These are phyloP conservation scores for Harpalus rubripes DNA, from an alignment of 2,888 invertebrate species.

Conservation along the genomic window DNA sequence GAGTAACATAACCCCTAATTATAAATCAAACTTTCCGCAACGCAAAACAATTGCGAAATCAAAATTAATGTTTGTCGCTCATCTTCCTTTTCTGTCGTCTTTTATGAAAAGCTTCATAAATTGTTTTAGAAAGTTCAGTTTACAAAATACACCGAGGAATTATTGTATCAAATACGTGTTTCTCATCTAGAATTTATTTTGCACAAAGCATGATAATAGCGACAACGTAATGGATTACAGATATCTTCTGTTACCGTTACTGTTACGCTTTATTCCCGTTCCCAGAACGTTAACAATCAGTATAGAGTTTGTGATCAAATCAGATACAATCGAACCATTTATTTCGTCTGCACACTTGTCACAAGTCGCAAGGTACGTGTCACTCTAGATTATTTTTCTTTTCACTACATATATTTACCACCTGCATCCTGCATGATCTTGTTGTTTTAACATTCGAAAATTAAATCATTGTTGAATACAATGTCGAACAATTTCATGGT, in stretches of 20 bases:
- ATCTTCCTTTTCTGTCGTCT: conserved; percentile 31
- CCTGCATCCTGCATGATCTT: background rate
- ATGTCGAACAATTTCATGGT: background rate
- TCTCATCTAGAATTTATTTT: conserved; percentile 60
- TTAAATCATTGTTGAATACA: background rate
- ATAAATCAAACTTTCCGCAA: background rate
- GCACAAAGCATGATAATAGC: conserved; percentile 38
- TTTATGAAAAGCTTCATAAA: conserved; percentile 63
- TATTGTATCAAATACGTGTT: conserved; percentile 60
- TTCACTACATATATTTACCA: background rate
- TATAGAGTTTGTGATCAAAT: conserved; percentile 23
- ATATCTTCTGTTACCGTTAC: conserved; percentile 47
- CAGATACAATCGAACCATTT: conserved; percentile 7
- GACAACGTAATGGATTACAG: conserved; percentile 46
- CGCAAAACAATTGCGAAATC: conserved; percentile 18
- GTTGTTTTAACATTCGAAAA: background rate
- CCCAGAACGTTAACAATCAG: conserved; percentile 29
- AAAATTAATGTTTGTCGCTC: conserved; percentile 39
- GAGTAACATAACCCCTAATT: background rate
- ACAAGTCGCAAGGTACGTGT: background rate
- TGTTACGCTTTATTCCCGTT: conserved; percentile 15
- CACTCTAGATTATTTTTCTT: background rate
- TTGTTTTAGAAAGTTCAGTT: conserved; percentile 63
- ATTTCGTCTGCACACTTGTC: background rate
- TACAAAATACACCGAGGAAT: conserved; percentile 64